A percentile compares a stretch with the other conserved stretches of the same genome.
Evolutionary conservation across 2,113 vertebrate genomes (phyloP).

Genomic region (Colius striatus): DNA sequence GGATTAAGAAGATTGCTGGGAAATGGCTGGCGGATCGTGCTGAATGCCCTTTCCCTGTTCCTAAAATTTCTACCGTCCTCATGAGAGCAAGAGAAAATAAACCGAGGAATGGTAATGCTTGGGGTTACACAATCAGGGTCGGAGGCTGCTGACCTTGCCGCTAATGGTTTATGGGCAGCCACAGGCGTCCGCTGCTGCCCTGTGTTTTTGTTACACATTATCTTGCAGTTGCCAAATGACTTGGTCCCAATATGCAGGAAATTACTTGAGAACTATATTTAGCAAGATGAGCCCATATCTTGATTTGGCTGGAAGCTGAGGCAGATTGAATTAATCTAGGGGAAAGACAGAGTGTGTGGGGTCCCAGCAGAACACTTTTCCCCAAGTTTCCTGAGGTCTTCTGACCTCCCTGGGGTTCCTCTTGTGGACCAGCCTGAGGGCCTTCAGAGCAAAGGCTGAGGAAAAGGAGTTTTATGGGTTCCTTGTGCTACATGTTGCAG

Average conservation of each 20-base stretch:
- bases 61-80: slow-evolving; percentile 45
- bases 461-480: background rate
- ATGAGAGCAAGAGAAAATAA: slow-evolving; percentile 70
- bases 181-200: background rate
- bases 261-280: slow-evolving; percentile 58
- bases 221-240: slow-evolving; percentile 27
- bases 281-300: slow-evolving; percentile 58
- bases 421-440: background rate
- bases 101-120: slow-evolving; percentile 14
- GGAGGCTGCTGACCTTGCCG: slow-evolving; percentile 58
- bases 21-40: slow-evolving; percentile 29
- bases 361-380: background rate
- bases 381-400: background rate
- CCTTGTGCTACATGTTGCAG: background rate
- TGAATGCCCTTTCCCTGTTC: slow-evolving; percentile 54
- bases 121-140: slow-evolving; percentile 69
- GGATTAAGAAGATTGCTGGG: slow-evolving; percentile 51
- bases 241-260: slow-evolving; percentile 51
- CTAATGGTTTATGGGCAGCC: slow-evolving; percentile 67
- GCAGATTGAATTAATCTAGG: slow-evolving; percentile 57
- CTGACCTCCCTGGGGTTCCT: background rate
- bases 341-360: background rate
- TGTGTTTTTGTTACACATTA: background rate
- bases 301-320: slow-evolving; percentile 65
- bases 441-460: background rate